phyloP scores from a whole-genome alignment of 2,797 vertebrate genomes.

The Xiphorhynchus erythropygius region DNA sequence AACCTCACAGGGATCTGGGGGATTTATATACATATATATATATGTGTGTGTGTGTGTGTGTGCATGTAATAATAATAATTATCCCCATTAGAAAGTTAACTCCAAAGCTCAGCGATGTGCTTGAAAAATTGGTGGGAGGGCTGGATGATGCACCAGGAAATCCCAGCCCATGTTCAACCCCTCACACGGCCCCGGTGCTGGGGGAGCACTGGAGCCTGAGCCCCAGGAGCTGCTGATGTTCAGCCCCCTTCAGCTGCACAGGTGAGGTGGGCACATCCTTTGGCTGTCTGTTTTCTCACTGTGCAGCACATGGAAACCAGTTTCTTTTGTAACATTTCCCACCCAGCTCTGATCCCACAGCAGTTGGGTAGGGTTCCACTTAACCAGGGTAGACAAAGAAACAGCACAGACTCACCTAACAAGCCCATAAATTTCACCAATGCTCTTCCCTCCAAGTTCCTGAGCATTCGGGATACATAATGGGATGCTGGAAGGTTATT shows the following conservation, averaged over 20 bases:
- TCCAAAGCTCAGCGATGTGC: background rate
- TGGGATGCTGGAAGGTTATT: background rate
- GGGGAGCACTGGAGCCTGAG: background rate
- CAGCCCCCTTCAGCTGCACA: background rate
- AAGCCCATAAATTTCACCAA: background rate
- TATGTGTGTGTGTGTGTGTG: too few species aligned
- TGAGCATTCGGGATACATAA: background rate
- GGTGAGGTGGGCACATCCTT: background rate
- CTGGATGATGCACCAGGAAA: background rate
- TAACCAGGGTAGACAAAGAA: background rate
- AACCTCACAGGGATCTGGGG: slow-evolving; percentile 62
- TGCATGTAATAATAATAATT: slow-evolving; percentile 72
- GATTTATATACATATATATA: background rate
- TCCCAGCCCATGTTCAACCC: background rate
- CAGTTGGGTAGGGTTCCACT: rapidly evolving
- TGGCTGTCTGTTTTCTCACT: background rate
- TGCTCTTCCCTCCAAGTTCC: background rate
- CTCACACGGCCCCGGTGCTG: background rate
- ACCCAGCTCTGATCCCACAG: background rate
- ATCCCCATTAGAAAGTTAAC: slow-evolving; percentile 43
- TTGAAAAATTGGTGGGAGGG: slow-evolving; percentile 46
- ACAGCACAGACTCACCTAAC: rapidly evolving
- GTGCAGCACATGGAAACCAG: background rate
- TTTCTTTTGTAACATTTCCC: background rate
- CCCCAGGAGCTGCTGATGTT: background rate